Conservation (phyloP, 1,140 invertebrate genomes). For the Tetramorium simillimum region DNA sequence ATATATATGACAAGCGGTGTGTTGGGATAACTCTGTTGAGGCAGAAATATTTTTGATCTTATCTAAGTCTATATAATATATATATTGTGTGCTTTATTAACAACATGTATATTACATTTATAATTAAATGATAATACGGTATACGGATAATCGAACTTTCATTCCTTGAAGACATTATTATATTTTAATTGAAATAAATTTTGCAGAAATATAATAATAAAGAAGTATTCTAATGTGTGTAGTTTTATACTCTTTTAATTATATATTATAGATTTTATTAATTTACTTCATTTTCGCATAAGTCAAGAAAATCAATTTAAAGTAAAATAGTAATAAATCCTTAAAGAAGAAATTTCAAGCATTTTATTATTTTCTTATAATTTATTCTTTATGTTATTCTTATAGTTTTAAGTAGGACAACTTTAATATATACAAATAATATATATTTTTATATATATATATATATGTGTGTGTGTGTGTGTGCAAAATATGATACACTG, state of each 20-base stretch:
- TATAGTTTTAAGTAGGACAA: neutral
- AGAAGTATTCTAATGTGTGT: too few relatives aligned
- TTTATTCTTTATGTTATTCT: neutral
- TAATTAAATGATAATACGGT: neutral
- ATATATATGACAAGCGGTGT: slow-evolving; percentile 42
- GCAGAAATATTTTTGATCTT: slow-evolving; percentile 78
- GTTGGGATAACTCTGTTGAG: neutral
- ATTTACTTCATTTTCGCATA: neutral
- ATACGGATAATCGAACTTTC: neutral
- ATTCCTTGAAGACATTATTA: neutral
- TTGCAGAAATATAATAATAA: neutral
- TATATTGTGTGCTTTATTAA: slow-evolving; percentile 26
- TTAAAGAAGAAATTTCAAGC: neutral
- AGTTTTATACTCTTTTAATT: neutral
- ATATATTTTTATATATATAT: too few relatives aligned
- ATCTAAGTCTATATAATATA: slow-evolving; percentile 69
- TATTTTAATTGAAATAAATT: too few relatives aligned
- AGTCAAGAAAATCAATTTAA: neutral
- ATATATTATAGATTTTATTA: neutral
- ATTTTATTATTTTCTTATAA: neutral
- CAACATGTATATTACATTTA: neutral
- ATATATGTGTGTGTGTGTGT: neutral
- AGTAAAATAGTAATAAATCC: neutral
- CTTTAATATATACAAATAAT: neutral
- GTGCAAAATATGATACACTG: neutral